Evolutionary conservation across 2,113 vertebrate species (phyloP).

Genomic region (Malurus elegans): DNA sequence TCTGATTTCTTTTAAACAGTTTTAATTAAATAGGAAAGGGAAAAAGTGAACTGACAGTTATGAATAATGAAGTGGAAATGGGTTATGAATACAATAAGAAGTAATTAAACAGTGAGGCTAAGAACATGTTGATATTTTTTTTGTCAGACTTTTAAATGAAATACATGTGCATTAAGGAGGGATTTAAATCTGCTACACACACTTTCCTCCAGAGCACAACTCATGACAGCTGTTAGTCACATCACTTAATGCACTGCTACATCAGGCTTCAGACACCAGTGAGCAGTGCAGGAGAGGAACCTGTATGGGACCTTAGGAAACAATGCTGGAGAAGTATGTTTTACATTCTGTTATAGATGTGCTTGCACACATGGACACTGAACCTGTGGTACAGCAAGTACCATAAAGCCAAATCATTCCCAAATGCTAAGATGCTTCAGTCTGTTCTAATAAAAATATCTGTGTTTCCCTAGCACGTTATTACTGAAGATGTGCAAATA

Average conservation of each 20-base stretch:
- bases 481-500: constrained; percentile 52
- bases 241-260: background rate
- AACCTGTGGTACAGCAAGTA: background rate
- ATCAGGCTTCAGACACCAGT: background rate
- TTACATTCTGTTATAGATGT: background rate
- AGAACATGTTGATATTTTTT: background rate
- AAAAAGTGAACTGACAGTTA: constrained; percentile 19
- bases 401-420: background rate
- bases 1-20: constrained; percentile 36
- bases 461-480: background rate
- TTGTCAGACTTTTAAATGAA: constrained; percentile 43
- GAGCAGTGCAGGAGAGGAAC: background rate
- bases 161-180: constrained; percentile 38
- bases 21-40: constrained; percentile 39
- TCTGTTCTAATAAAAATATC: constrained; percentile 10
- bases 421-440: constrained; percentile 12
- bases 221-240: constrained; percentile 23
- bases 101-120: constrained; percentile 52
- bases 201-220: background rate
- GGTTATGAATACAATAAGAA: constrained; percentile 41
- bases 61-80: constrained; percentile 52
- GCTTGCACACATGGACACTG: background rate
- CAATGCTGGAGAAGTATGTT: rapidly evolving
- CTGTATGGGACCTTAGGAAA: background rate
- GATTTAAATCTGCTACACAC: constrained; percentile 38